Evolutionary conservation across 2,113 vertebrate genomes (phyloP), one percentile per base, ranked within the genome.

Genomic region (Pedionomus torquatus): DNA sequence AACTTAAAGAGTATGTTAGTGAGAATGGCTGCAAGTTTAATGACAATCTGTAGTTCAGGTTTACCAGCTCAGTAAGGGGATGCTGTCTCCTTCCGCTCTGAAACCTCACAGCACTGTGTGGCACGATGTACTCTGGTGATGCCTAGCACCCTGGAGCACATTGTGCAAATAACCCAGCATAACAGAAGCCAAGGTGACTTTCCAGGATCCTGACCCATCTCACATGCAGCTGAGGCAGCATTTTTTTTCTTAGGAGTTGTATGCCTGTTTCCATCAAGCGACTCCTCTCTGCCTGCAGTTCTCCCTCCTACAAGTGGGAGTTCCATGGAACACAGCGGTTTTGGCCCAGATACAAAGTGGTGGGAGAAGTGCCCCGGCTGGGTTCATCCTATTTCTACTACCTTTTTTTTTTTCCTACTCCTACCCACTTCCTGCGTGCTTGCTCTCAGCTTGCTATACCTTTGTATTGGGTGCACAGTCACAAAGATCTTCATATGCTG

Each of bases 41-140:
- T 4, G 41, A 2, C 3, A 2, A 5, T 17, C 30, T 46, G 10
- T 10, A 61, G 25, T 7, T 87, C 19, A 28, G 14, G 17, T 70
- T 60, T 60, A 26, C 23, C 51, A 51, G 25, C 24, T 52, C 3
- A 2, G 15, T 55, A 19, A n/a, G 44, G 39, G 26, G 10, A 24
- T 37, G 25, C 39, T 43, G 25, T 11, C 39, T 72, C 30, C 39
- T 23, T 82, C 46, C 1, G 1, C 17, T 9, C 23, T 1, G 17
- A 39, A 61, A 24, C 28, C 41, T 17, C 5, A 3, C 17, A 65
- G 48, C 44, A 30, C 13, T 0, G 0, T 60, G 43, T 1, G 1
- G 12, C 13, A 13, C 0, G 0, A 37, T 41, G n/a, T 51, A 7
- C 17, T 31, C 26, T 2, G 4, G 41, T 39, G 69, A 20, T 5